Evolutionary conservation across 2,888 invertebrate species (phyloP).

Genomic region (Timema cristinae): DNA sequence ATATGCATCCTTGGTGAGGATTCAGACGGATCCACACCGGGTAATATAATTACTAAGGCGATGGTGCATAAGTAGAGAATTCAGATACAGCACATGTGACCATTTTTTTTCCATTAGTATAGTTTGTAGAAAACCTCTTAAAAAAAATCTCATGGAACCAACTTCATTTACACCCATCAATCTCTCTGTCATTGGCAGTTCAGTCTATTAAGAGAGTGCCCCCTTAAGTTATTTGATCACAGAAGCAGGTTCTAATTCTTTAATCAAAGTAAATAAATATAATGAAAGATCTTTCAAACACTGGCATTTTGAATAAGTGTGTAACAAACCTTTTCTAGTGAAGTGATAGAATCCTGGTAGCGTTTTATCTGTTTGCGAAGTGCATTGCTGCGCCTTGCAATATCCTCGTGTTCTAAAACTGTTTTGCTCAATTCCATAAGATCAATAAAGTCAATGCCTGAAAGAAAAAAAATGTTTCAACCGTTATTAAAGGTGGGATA

Average conservation of each 20-base stretch:
- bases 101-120: neutral
- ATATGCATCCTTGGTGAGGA: neutral
- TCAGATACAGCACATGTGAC: neutral
- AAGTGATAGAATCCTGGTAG: conserved; percentile 74
- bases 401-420: conserved; percentile 64
- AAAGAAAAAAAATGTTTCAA: conserved; percentile 20
- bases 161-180: neutral
- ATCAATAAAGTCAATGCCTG: conserved; percentile 71
- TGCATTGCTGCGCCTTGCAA: conserved; percentile 69
- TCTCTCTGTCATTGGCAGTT: too few relatives aligned
- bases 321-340: conserved; percentile 64
- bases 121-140: neutral
- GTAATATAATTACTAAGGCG: neutral
- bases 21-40: neutral
- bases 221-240: too few relatives aligned
- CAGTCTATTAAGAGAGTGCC: too few relatives aligned
- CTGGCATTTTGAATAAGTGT: neutral
- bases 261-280: neutral
- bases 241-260: too few relatives aligned
- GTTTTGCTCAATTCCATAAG: conserved; percentile 54
- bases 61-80: neutral
- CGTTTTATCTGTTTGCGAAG: conserved; percentile 58
- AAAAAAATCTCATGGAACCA: too few relatives aligned
- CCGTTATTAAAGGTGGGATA: too few relatives aligned
- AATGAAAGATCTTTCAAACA: neutral